Conservation (phyloP, 2,797 vertebrate species). For the Sebastes nivosus region DNA sequence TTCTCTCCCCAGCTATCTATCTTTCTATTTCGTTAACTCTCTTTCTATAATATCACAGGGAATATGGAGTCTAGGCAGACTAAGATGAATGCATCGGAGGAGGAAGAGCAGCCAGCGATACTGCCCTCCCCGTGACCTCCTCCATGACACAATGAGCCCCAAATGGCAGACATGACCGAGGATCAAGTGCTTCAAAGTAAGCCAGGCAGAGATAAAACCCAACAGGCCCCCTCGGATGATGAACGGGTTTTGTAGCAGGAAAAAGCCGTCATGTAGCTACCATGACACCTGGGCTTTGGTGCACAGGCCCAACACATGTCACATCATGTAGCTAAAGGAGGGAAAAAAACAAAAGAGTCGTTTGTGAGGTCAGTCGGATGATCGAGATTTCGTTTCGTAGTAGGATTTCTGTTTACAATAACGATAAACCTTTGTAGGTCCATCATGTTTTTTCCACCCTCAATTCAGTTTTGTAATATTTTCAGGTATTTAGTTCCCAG, state of each 20-base stretch:
- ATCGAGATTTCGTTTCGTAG: not conserved
- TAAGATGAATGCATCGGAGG: conserved; percentile 48
- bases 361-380: not conserved
- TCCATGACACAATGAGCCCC: conserved; percentile 76
- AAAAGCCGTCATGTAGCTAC: conserved; percentile 62
- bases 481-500: conserved; percentile 12
- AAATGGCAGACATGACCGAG: conserved; percentile 74
- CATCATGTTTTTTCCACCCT: not conserved
- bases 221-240: conserved; percentile 73
- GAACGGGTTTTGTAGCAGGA: conserved; percentile 66
- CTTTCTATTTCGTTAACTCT: conserved; percentile 11
- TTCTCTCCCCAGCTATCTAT: conserved; percentile 35
- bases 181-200: conserved; percentile 81
- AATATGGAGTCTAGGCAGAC: conserved; percentile 26
- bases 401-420: not conserved
- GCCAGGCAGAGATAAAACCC: conserved; percentile 69
- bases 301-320: conserved; percentile 59
- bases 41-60: conserved; percentile 29
- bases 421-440: not conserved
- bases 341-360: not conserved
- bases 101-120: conserved; percentile 57
- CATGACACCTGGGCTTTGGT: conserved; percentile 68
- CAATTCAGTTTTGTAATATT: not conserved
- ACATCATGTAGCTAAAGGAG: conserved; percentile 35
- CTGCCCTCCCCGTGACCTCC: conserved; percentile 74